These are phyloP conservation scores for Sterrhoptilus dennistouni DNA, from an alignment of 2,113 vertebrate species.

Conservation along the genomic window DNA sequence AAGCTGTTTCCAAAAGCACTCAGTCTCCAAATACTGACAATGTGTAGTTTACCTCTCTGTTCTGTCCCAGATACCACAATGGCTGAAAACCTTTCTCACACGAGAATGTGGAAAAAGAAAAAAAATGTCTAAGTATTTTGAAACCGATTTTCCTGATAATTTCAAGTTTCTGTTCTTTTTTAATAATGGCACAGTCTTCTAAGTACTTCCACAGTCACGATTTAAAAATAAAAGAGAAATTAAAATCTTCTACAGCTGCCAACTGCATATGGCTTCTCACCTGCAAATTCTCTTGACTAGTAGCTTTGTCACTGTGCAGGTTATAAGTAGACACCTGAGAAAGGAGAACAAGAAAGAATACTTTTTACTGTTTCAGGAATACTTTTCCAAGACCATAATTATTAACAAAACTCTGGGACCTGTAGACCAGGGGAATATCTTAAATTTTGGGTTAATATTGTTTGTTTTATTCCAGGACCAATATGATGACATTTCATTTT, in stretches of 20 bases:
- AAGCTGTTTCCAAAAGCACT: not conserved
- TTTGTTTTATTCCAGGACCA: not conserved
- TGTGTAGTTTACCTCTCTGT: not conserved
- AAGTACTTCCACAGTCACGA: not conserved
- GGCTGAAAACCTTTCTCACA: not conserved
- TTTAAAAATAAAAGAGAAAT: not conserved
- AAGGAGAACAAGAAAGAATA: not conserved
- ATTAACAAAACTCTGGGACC: not conserved
- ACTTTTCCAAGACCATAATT: not conserved
- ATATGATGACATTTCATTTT: not conserved
- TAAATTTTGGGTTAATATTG: not conserved
- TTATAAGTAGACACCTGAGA: not conserved
- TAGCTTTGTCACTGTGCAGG: not conserved
- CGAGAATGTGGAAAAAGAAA: not conserved
- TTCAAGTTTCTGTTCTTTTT: not conserved
- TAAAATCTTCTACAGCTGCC: not conserved
- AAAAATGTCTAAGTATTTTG: not conserved
- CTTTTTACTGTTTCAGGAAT: not conserved
- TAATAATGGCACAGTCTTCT: not conserved
- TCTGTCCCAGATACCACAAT: not conserved
- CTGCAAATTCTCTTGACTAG: not conserved
- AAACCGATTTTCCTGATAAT: not conserved
- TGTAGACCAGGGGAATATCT: not conserved
- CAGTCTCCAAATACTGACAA: not conserved
- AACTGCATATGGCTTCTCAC: not conserved